A percentile compares a stretch with the other conserved stretches of the same genome.
Conservation (phyloP, 2,888 invertebrate species). For the Drosophila seclusa region DNA sequence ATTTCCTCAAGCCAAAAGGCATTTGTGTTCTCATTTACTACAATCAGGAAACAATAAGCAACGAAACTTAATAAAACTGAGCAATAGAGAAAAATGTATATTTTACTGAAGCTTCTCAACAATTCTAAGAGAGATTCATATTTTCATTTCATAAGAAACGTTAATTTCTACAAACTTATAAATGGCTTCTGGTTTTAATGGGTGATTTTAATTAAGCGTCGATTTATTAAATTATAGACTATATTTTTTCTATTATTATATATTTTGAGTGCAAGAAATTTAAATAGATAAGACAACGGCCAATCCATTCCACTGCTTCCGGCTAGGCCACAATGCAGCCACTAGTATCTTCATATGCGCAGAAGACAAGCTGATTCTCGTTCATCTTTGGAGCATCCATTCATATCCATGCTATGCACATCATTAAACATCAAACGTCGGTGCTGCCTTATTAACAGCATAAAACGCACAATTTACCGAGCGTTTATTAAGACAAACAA, state of each 20-base stretch:
- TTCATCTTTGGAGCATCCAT: background rate
- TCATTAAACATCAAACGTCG: constrained; percentile 68
- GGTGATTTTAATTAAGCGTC: background rate
- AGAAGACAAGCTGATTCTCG: background rate
- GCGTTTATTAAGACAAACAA: constrained; percentile 57
- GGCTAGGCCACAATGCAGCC: background rate
- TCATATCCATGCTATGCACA: constrained; percentile 18
- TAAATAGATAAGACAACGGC: background rate
- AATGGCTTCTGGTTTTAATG: background rate
- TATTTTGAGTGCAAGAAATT: background rate
- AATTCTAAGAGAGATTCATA: background rate
- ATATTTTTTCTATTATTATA: background rate
- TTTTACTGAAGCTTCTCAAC: background rate
- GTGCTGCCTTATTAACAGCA: constrained; percentile 63
- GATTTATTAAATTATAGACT: background rate
- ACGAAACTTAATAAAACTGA: background rate
- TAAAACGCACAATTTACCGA: constrained; percentile 72
- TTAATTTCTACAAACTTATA: background rate
- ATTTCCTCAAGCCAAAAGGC: background rate
- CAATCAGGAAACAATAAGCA: background rate
- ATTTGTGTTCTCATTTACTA: background rate
- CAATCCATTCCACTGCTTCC: background rate
- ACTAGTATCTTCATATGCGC: background rate
- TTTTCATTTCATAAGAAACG: background rate
- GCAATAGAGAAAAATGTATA: background rate